These are phyloP conservation scores for Glareola pratincola DNA, from an alignment of 2,113 vertebrate genomes.

Conservation along the genomic window DNA sequence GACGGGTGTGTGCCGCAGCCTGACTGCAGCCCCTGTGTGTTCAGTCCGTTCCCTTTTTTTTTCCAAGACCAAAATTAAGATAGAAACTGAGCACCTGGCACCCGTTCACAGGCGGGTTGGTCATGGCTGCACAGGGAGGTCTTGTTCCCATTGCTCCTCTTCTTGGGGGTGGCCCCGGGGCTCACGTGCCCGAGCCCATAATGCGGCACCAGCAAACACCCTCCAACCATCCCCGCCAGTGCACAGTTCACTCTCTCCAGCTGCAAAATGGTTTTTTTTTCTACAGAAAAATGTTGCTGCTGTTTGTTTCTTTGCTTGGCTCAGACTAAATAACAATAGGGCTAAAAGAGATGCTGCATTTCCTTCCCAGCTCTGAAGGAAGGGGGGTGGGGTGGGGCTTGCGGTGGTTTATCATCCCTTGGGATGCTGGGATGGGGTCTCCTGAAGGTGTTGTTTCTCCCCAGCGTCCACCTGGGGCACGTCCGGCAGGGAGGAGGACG, in stretches of 20 bases:
- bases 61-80: conserved; percentile 38
- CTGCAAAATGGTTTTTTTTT: not conserved
- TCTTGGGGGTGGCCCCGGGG: not conserved
- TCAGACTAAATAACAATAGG: not conserved
- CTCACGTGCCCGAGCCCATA: not conserved
- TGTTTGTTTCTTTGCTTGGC: not conserved
- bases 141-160: not conserved
- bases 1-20: not conserved
- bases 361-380: not conserved
- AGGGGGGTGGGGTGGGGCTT: not conserved
- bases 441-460: not conserved
- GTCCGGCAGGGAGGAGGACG: not conserved
- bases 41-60: not conserved
- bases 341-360: not conserved
- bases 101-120: not conserved
- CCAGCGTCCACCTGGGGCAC: not conserved
- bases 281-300: not conserved
- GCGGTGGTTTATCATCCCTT: not conserved
- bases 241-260: not conserved
- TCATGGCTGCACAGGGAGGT: not conserved
- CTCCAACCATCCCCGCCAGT: not conserved
- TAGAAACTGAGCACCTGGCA: conserved; percentile 39
- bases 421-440: not conserved
- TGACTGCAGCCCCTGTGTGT: conserved; percentile 45
- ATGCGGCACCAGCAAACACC: not conserved